A percentile compares a stretch with the other conserved stretches of the same genome.
phyloP scores from a whole-genome alignment of 2,797 vertebrate genomes.

The Tokudaia tokunoshimensis region DNA sequence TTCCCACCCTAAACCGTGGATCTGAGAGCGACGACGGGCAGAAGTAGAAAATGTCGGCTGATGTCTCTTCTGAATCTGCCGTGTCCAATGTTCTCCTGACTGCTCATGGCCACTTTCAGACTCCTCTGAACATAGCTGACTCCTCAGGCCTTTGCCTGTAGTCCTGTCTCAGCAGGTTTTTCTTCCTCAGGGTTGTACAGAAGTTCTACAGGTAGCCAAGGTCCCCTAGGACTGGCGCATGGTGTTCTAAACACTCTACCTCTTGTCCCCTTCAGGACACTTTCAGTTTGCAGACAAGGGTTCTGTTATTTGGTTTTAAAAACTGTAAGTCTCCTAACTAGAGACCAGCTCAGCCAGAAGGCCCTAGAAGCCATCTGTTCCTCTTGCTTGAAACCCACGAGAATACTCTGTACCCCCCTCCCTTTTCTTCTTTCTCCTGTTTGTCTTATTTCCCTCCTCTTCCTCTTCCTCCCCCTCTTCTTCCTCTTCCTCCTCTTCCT shows the following conservation, averaged over 20 bases:
- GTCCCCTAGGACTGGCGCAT: not conserved
- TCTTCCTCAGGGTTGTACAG: not conserved
- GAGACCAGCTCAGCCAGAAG: not conserved
- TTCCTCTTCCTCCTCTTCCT: not conserved
- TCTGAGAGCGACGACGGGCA: not conserved
- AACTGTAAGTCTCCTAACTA: not conserved
- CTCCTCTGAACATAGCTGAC: not conserved
- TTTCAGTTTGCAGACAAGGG: not conserved
- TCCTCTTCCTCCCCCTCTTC: no score
- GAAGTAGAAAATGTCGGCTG: not conserved
- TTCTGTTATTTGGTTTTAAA: slow-evolving; percentile 22
- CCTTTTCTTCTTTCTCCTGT: not conserved
- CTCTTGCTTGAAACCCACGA: not conserved
- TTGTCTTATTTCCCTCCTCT: not conserved
- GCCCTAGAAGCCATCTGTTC: not conserved
- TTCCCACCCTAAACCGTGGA: not conserved
- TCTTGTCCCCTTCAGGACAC: not conserved
- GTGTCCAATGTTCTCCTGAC: not conserved
- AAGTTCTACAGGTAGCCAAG: not conserved
- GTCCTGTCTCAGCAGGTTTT: not conserved
- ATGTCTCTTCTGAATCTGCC: not conserved
- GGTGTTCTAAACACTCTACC: not conserved
- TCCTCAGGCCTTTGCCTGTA: not conserved
- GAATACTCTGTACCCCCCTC: not conserved
- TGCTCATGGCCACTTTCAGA: not conserved